A percentile compares a stretch with the other conserved stretches of the same genome.
phyloP scores from a whole-genome alignment of 2,797 vertebrate species.

The Crenichthys baileyi region DNA sequence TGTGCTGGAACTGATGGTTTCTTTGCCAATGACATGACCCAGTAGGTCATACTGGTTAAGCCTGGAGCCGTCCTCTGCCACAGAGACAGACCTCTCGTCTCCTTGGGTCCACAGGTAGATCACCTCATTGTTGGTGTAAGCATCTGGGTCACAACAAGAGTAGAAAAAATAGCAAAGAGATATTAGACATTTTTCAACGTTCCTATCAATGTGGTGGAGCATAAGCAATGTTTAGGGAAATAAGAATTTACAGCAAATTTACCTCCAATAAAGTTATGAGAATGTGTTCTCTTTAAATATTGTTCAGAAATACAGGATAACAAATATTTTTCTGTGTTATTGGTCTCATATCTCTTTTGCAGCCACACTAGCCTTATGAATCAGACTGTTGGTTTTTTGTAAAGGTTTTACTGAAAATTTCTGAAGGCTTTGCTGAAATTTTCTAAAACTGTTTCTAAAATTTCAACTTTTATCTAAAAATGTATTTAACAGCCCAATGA shows the following conservation, averaged over 20 bases:
- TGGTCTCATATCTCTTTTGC: neutral
- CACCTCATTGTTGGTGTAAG: slow-evolving; percentile 97
- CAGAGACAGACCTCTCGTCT: slow-evolving; percentile 91
- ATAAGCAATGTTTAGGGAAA: neutral
- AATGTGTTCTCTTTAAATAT: neutral
- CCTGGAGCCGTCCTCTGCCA: slow-evolving; percentile 94
- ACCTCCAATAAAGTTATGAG: neutral
- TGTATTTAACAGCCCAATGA: neutral
- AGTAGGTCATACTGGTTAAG: slow-evolving; percentile 97
- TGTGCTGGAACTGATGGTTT: slow-evolving; percentile 98
- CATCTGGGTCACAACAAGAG: slow-evolving; percentile 80
- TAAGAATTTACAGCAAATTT: neutral
- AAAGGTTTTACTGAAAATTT: no score
- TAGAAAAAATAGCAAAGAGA: neutral
- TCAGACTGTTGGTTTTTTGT: neutral
- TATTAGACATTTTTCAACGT: neutral
- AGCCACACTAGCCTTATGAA: neutral
- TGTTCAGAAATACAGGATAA: neutral
- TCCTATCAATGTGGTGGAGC: neutral
- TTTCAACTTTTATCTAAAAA: neutral
- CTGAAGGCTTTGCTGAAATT: neutral
- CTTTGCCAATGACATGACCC: slow-evolving; percentile 94
- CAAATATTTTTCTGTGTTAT: neutral
- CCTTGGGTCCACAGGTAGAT: slow-evolving; percentile 96
- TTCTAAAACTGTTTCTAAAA: neutral